Conservation (phyloP, 2,113 vertebrate species). For the Cyanoramphus novaezelandiae region DNA sequence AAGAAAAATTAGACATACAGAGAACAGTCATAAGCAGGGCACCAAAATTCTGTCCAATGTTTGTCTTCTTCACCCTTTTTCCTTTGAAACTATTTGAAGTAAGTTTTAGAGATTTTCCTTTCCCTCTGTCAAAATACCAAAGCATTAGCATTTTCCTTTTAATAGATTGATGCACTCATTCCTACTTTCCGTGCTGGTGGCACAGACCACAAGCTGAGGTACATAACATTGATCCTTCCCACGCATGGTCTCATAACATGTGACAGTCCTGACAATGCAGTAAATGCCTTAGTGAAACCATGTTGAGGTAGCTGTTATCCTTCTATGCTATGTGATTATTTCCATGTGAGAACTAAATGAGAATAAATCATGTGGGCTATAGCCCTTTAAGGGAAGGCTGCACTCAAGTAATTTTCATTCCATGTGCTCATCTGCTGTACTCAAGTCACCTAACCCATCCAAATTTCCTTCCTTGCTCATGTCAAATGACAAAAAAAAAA, state of each 20-base stretch:
- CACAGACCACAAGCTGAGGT: not conserved
- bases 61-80: not conserved
- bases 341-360: not conserved
- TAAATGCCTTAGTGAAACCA: not conserved
- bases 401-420: not conserved
- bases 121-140: not conserved
- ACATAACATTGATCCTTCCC: not conserved
- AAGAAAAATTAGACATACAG: not conserved
- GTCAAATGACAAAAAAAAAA: not conserved
- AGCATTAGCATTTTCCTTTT: not conserved
- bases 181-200: not conserved
- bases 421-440: too few relatives aligned
- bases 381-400: not conserved
- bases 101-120: not conserved
- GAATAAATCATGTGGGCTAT: not conserved
- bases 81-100: not conserved
- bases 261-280: not conserved
- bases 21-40: not conserved
- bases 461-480: not conserved
- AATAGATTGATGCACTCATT: not conserved
- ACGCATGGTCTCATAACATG: fast-evolving
- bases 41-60: not conserved
- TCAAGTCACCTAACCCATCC: not conserved
- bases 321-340: not conserved
- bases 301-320: too few relatives aligned